Percentiles rank a stretch among this genome's conserved stretches.
Evolutionary conservation across 2,113 vertebrate genomes (phyloP).

Genomic region (Actenoides lindsayi): DNA sequence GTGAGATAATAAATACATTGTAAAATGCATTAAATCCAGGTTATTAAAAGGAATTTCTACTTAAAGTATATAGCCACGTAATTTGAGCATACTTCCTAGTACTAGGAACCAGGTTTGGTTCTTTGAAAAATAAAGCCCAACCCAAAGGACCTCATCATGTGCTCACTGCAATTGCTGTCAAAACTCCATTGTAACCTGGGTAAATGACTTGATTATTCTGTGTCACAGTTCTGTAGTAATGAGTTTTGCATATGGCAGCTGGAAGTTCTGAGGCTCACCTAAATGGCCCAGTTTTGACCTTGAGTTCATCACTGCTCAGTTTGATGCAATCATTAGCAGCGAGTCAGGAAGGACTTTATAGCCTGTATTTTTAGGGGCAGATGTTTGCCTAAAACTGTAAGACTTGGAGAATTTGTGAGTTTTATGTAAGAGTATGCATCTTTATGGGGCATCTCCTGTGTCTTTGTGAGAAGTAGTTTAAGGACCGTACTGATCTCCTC

Average conservation of each 20-base stretch:
- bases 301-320: background rate
- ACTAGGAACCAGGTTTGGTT: background rate
- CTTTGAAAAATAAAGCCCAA: slow-evolving; percentile 12
- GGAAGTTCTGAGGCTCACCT: background rate
- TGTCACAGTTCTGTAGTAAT: background rate
- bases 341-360: background rate
- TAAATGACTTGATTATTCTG: background rate
- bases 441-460: background rate
- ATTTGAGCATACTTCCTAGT: background rate
- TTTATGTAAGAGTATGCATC: background rate
- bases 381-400: background rate
- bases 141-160: background rate
- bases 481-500: background rate
- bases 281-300: background rate
- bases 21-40: slow-evolving; percentile 61
- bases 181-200: background rate
- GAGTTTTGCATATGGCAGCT: background rate
- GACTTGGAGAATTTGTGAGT: background rate
- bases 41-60: slow-evolving; percentile 53
- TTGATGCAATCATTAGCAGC: background rate
- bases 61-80: slow-evolving; percentile 41
- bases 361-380: background rate
- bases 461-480: background rate
- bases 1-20: slow-evolving; percentile 70
- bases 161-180: background rate